phyloP scores from a whole-genome alignment of 2,888 invertebrate genomes.

The Temnothorax rugatulus region DNA sequence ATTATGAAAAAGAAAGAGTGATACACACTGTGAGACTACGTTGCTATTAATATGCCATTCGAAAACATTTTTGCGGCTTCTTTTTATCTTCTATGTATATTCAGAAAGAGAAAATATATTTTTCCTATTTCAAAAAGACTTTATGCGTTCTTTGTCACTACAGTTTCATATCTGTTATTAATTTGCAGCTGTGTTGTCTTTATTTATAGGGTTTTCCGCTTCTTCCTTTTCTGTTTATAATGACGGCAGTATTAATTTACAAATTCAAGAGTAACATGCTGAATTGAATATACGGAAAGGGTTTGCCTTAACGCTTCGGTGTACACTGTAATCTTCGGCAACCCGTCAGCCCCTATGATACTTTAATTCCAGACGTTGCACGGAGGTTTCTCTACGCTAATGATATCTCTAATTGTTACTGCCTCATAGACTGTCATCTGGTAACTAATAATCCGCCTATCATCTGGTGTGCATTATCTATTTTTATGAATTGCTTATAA shows the following conservation, averaged over 20 bases:
- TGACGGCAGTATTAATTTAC: slow-evolving; percentile 49
- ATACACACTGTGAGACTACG: background rate
- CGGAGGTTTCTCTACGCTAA: slow-evolving; percentile 61
- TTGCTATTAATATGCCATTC: background rate
- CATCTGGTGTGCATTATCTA: slow-evolving; percentile 69
- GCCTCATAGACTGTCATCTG: slow-evolving; percentile 66
- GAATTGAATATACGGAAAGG: slow-evolving; percentile 46
- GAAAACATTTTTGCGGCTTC: background rate
- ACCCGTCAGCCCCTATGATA: slow-evolving; percentile 52
- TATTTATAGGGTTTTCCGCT: background rate
- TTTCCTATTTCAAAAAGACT: background rate
- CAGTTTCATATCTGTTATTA: slow-evolving; percentile 3
- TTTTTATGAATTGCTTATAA: slow-evolving; percentile 56
- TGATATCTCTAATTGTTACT: slow-evolving; percentile 67
- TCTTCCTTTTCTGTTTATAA: slow-evolving; percentile 22
- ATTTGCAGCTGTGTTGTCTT: slow-evolving; percentile 21
- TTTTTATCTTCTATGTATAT: background rate
- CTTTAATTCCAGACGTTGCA: slow-evolving; percentile 45
- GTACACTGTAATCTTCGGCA: slow-evolving; percentile 63
- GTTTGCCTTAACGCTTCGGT: slow-evolving; percentile 62
- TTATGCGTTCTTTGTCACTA: background rate
- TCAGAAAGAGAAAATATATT: background rate
- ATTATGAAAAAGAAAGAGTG: background rate
- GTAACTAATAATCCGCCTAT: slow-evolving; percentile 68
- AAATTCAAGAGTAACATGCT: slow-evolving; percentile 32